Base-by-base conservation (phyloP, 2,113 vertebrate species). In the Orycteropus afer region DNA sequence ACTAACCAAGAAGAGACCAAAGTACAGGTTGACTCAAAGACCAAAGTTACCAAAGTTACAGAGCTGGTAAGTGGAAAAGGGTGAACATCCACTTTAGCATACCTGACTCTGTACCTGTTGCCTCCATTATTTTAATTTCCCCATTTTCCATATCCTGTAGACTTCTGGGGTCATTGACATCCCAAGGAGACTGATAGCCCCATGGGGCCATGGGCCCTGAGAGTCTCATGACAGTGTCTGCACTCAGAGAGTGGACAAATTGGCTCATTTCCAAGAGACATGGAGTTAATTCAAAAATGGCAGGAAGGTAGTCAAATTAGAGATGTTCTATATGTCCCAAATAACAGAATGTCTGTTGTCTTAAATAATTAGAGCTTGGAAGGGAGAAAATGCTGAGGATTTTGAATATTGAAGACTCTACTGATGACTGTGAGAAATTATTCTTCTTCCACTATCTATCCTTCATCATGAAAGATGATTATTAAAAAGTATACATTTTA, bases 261-360 rank as follows among this genome's bases (percentile, higher is more conserved):
- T 85, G 61, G n/a, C 17, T 67, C 47, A 73, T 77, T 94, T 89
- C 40, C 17, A 73, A 10, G 53, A 80, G 40, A 71, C 27, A 49
- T 81, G 87, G 27, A 45, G 40, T 90, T 86, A 4, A 65, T 84
- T 92, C n/a, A 42, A 93, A 92, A 69, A 57, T 73, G 63, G 83
- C 40, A 45, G 22, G 32, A 57, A 88, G n/a, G 57, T 55, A 37
- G 37, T 81, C 5, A 45, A 15, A 49, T 7, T 10, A 14, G 47
- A 49, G 27, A 45, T 0, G 32, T 71, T 89, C 23, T 27, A 51
- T 90, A 18, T 69, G 90, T 25, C 65, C 20, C 40, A 92, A 92
- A 67, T 45, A 88, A 80, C 10, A 67, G 37, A 6, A 11, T 45
- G 69, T 53, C 12, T 76, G 40, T 55, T n/a, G 1, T 32, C 80